Base-by-base conservation (phyloP, 2,888 invertebrate species). In the Myopa testacea region DNA sequence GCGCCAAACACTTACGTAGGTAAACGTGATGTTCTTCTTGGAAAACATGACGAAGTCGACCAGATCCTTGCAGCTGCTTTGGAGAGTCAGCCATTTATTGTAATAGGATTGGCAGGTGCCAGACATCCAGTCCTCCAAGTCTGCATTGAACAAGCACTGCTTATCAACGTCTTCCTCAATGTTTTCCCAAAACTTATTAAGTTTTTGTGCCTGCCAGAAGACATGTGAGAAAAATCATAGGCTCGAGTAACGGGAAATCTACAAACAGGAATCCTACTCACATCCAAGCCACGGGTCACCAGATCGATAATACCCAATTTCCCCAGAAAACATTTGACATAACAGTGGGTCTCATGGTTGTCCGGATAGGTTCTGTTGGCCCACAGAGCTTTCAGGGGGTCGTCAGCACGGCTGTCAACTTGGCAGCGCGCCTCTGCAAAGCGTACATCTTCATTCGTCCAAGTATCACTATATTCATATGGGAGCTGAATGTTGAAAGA, bases 261-360 rank as follows among this genome's bases (percentile, higher is more conserved):
- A 3, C 6, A 75, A 67, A n/a, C n/a, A n/a, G n/a, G n/a, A n/a
- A 50, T 16, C 4, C n/a, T 2, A 79, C 82, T 82, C 79, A 85
- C 85, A 81, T 84, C 81, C 45, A 85, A 79, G 38, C 85, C 84
- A 58, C 81, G 77, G 37, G 81, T 78, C 5, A 79, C 78, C 50
- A 85, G 74, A 79, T 84, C 78, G 76, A 85, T 85, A 76, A 87
- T 80, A 37, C 85, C 85, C 75, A 84, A 79, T 81, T 83, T 83
- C 45, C 79, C 80, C 34, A 87, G 83, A 71, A 86, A 82, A 75
- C 86, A 87, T 74, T 84, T 84, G 10, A 85, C 77, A 78, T 83
- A 85, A 77, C 85, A 85, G 73, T 85, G 83, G 5, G 86, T 86
- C 34, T 83, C 80, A 52, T 81, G 80, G 52, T 83, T 82, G 73